Base-by-base conservation (phyloP, 64 coral and sea anemone species). In the Anthopleura sola region DNA sequence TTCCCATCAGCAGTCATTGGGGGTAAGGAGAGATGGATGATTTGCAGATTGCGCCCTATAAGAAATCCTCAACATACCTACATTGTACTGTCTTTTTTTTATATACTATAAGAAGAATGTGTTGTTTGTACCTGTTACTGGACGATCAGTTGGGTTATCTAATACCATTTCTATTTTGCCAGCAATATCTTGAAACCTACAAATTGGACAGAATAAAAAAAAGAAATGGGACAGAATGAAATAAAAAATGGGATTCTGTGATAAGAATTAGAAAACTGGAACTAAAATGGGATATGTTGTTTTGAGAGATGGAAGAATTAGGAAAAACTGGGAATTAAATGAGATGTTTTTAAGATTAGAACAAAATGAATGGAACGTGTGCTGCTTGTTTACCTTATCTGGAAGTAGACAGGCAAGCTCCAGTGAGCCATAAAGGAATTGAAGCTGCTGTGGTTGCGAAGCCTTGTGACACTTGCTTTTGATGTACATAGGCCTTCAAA, bases 371-470 rank as follows among this genome's bases (percentile, higher is more conserved):
- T 55, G 90, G 47, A 91, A 99, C 44, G 49, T 51, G 15, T 51
- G 4, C 15, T 14, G 49, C 49, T 3, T 26, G 40, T 49, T 10
- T 56, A 99, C 97, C 97, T 99, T 55, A 99, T 99, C 83, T 99
- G 97, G 85, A 95, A 99, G 69, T 99, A 99, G 3, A 99, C 93
- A 40, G 97, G 97, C 48, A 99, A 87, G 82, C 97, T 99, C 97
- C 97, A 99, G 56, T 92, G 78, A 31, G 92, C 89, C 81, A 99
- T 85, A 16, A 99, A 95, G 36, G 90, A 82, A 76, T 56, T 92
- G 37, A 91, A 99, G 64, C 92, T 92, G 21, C 84, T 87, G 66
- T 99, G 97, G 82, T 60, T 80, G 33, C 97, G 78, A 49, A 99
- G 87, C 75, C 93, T 81, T 69, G 86, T 89, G 13, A 99, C 87